Percentiles rank a stretch among this genome's conserved stretches.
phyloP scores from a whole-genome alignment of 2,888 invertebrate species.

The Notodonta ziczac region DNA sequence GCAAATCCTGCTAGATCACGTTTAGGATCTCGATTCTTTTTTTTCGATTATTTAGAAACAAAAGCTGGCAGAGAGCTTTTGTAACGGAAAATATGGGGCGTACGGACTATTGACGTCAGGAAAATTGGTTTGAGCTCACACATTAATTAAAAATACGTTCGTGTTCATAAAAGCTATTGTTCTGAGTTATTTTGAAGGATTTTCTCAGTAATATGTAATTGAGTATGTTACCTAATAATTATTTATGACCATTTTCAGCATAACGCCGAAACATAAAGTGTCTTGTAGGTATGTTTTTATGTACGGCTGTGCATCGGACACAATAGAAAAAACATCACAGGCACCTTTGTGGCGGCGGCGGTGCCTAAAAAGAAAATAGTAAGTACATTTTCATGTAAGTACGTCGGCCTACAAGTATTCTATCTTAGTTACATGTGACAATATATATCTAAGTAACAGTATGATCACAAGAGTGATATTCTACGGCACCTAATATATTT shows the following conservation, averaged over 20 bases:
- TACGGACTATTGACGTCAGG: conserved; percentile 24
- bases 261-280: no score
- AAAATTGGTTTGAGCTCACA: conserved; percentile 27
- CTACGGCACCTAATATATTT: conserved; percentile 31
- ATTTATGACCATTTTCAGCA: neutral
- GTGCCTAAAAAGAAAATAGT: no score
- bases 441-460: neutral
- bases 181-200: conserved; percentile 25
- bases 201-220: conserved; percentile 20
- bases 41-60: conserved; percentile 58
- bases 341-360: no score
- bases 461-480: conserved; percentile 18
- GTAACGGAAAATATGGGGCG: conserved; percentile 40
- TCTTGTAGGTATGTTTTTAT: no score
- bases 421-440: no score
- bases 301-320: no score
- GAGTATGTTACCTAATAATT: conserved; percentile 15
- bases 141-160: conserved; percentile 37
- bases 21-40: conserved; percentile 58
- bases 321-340: no score
- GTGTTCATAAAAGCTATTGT: conserved; percentile 24
- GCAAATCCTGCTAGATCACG: conserved; percentile 74
- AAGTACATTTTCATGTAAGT: no score
- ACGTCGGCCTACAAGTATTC: no score
- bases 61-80: conserved; percentile 30